A percentile compares a stretch with the other conserved stretches of the same genome.
Conservation (phyloP, 2,113 vertebrate genomes). For the Noturus placidus region DNA sequence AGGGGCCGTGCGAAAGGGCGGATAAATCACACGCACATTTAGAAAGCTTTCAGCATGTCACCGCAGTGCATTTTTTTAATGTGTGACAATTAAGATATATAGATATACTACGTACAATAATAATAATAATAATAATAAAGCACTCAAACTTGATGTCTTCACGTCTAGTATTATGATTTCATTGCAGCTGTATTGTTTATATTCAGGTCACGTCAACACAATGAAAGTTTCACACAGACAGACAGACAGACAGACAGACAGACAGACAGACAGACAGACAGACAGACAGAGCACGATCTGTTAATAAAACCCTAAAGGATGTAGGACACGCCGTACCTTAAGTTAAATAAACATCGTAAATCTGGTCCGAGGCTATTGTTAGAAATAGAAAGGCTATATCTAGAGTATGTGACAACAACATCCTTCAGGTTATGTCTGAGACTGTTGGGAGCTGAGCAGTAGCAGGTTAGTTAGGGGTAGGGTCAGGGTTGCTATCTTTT, state of each 20-base stretch:
- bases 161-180: too few species aligned
- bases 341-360: neutral
- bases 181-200: too few species aligned
- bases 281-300: neutral
- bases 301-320: neutral
- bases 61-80: neutral
- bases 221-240: neutral
- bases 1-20: slow-evolving; percentile 13
- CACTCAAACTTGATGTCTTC: neutral
- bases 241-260: neutral
- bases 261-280: too few species aligned
- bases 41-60: slow-evolving; percentile 9
- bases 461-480: neutral
- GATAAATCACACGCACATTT: neutral
- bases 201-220: too few species aligned
- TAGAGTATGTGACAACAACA: neutral
- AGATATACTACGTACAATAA: neutral
- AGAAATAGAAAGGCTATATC: neutral
- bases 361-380: neutral
- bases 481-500: neutral
- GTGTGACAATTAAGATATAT: neutral
- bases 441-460: neutral
- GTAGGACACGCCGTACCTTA: neutral
- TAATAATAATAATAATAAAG: too few species aligned
- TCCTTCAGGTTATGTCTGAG: neutral